Base-by-base conservation (phyloP, 1,140 invertebrate species). In the Temnothorax nylanderi region DNA sequence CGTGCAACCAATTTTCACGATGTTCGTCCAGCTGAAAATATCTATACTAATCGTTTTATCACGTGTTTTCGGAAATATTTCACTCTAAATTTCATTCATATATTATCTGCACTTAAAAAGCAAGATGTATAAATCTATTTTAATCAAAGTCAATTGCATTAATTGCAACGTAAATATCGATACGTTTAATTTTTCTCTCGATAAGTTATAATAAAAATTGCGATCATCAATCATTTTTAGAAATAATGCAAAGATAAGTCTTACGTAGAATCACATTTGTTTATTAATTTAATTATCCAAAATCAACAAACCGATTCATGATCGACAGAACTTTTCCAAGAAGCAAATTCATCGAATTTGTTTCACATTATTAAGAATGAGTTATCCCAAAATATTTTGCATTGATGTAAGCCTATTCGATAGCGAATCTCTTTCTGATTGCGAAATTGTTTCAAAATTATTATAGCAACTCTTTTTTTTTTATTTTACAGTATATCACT, bases 401-500 rank as follows among this genome's bases (percentile, higher is more conserved):
- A 10, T 2, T 82, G 37, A 41, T 34, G 34, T 49, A 56, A 34
- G 1, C 4, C 13, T 74, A 44, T 41, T 58, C 67, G 65, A 26
- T 26, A 72, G 16, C 47, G 0, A 44, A 47, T 72, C 6, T 56
- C 2, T 32, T 69, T 80, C 13, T 56, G 7, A 37, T 41, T 54
- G 47, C 77, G 21, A 80, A 67, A 69, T 69, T 69, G 1, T 56
- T 77, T 81, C 16, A 18, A 18, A 78, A 65, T 18, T 56, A 54
- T 44, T 67, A n/a, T 21, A 34, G 21, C 8, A 69, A 67, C 16
- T 4, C 21, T 34, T 47, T 32, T 37, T 18, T n/a, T 16, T 6
- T 32, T 51, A 44, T 47, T 77, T 13, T 2, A 49, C 11, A 54
- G 18, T 32, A 32, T 69, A 47, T 26, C 37, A 26, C 65, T 16